Evolutionary conservation across 2,797 vertebrate genomes (phyloP).

Genomic region (Hydrophis major): DNA sequence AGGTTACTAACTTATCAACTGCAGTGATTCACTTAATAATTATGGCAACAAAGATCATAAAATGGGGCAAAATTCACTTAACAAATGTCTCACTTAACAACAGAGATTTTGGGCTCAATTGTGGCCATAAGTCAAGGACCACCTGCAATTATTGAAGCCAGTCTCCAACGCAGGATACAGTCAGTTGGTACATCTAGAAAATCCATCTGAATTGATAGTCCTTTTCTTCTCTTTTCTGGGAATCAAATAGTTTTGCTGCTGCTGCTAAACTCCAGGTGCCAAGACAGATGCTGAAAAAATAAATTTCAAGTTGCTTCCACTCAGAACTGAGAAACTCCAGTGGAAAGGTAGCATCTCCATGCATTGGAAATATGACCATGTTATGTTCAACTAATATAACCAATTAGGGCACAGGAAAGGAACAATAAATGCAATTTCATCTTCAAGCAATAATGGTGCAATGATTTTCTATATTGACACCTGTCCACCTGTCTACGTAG

Average conservation of each 20-base stretch:
- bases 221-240: not conserved
- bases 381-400: not conserved
- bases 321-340: not conserved
- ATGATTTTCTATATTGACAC: not conserved
- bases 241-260: not conserved
- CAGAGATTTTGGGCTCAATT: too few species aligned
- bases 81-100: too few species aligned
- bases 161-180: not conserved
- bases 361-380: not conserved
- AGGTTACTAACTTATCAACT: too few species aligned
- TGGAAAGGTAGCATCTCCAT: not conserved
- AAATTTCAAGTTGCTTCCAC: not conserved
- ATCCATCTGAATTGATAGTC: not conserved
- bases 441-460: not conserved
- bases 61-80: too few species aligned
- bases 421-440: not conserved
- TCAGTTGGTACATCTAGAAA: not conserved
- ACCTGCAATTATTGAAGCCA: not conserved
- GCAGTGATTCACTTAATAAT: too few species aligned
- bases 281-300: not conserved
- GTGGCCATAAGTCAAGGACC: too few species aligned
- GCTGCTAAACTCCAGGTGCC: not conserved
- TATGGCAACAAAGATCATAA: too few species aligned
- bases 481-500: not conserved
- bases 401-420: not conserved